Evolutionary conservation across 2,888 invertebrate species (phyloP).

Genomic region (Ophraella communa): DNA sequence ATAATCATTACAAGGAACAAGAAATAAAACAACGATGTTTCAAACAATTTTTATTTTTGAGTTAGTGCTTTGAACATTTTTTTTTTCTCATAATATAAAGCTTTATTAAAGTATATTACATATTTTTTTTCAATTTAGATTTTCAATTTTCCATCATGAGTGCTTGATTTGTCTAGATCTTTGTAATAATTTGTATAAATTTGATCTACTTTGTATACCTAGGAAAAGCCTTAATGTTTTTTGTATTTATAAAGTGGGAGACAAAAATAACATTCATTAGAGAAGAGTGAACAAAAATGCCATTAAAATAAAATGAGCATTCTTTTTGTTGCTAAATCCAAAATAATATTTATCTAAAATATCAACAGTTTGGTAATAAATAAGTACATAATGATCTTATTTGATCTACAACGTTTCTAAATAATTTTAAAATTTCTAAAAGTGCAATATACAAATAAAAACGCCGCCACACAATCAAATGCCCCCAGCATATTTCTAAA

Average conservation of each 20-base stretch:
- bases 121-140: constrained; percentile 37
- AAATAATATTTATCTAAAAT: constrained; percentile 35
- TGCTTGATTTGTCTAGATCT: constrained; percentile 43
- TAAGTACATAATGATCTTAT: constrained; percentile 37
- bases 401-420: constrained; percentile 28
- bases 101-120: constrained; percentile 46
- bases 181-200: constrained; percentile 39
- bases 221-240: constrained; percentile 35
- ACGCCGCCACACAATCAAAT: neutral
- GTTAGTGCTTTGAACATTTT: constrained; percentile 48
- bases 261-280: constrained; percentile 22
- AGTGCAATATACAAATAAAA: constrained; percentile 19
- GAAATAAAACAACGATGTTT: constrained; percentile 38
- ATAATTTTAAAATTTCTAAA: constrained; percentile 28
- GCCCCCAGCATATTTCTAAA: neutral
- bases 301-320: constrained; percentile 27
- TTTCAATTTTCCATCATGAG: constrained; percentile 32
- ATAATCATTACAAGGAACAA: neutral
- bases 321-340: constrained; percentile 26
- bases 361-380: constrained; percentile 43
- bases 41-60: constrained; percentile 49
- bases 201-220: constrained; percentile 34
- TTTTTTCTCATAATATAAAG: constrained; percentile 46
- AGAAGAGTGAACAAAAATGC: constrained; percentile 13
- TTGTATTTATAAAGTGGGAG: constrained; percentile 35